phyloP scores from a whole-genome alignment of 2,797 vertebrate species.

The Urosaurus nigricauda region DNA sequence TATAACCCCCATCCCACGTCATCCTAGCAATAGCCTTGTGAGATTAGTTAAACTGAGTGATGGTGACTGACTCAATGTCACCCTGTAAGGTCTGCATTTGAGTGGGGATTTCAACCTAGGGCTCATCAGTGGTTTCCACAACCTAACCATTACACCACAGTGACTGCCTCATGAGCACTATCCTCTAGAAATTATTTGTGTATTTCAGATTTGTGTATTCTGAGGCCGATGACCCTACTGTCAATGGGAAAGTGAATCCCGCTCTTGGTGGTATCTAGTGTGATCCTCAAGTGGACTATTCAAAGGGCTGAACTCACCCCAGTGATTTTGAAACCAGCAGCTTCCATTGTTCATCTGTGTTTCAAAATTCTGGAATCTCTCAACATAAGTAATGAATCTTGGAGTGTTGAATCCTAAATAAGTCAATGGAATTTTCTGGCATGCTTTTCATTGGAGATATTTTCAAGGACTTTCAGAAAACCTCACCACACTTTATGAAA shows the following conservation, averaged over 20 bases:
- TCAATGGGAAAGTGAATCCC: no score
- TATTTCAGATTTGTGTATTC: no score
- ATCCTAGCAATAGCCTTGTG: neutral
- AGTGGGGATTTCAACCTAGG: neutral
- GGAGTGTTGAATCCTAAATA: neutral
- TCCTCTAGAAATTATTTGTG: neutral
- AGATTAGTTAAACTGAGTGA: no score
- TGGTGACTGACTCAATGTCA: neutral
- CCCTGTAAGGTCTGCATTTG: neutral
- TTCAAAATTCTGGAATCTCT: neutral
- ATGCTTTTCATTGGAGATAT: neutral
- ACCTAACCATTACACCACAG: neutral
- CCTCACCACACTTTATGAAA: neutral
- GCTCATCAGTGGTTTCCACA: neutral
- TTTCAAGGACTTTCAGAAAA: slow-evolving; percentile 22
- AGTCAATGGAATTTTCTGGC: neutral
- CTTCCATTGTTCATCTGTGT: neutral
- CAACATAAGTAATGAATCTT: no score
- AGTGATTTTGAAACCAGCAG: no score
- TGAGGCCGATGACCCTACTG: neutral
- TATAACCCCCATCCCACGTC: neutral
- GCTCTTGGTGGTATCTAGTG: no score
- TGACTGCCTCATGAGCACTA: neutral
- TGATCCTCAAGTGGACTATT: no score
- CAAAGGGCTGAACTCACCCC: no score